Conservation (phyloP, 2,797 vertebrate genomes). For the Hydrophis major region DNA sequence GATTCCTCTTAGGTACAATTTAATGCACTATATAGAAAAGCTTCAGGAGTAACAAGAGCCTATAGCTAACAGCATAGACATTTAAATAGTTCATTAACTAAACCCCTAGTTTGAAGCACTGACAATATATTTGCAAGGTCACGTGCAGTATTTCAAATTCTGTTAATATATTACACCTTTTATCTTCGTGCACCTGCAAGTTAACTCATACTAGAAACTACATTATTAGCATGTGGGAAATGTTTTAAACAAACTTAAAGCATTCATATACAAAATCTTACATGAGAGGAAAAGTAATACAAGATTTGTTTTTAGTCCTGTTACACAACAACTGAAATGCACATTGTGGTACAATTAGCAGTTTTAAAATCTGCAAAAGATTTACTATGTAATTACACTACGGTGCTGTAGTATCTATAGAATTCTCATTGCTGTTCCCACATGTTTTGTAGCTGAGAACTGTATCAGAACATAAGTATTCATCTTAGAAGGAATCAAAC, state of each 20-base stretch:
- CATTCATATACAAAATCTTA: neutral
- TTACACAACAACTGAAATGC: neutral
- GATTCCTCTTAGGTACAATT: neutral
- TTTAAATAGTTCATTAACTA: constrained; percentile 43
- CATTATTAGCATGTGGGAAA: neutral
- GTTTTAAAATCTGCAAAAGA: neutral
- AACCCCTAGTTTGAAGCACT: constrained; percentile 20
- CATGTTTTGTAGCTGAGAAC: neutral
- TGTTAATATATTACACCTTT: constrained; percentile 42
- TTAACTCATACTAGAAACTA: constrained; percentile 13
- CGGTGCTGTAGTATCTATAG: neutral
- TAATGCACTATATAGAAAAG: neutral
- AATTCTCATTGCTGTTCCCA: neutral
- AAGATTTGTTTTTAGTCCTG: neutral
- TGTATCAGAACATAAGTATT: neutral
- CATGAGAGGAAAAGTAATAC: neutral
- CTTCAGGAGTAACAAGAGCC: constrained; percentile 3
- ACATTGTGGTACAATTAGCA: neutral
- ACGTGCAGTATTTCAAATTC: constrained; percentile 13
- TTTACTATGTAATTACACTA: neutral
- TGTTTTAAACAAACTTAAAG: constrained; percentile 3
- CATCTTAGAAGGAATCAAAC: neutral
- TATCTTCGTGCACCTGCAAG: neutral
- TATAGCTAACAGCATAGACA: constrained; percentile 19
- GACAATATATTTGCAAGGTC: constrained; percentile 38